These are phyloP conservation scores for Aptenodytes forsteri DNA, from an alignment of 2,113 vertebrate genomes.

Conservation along the genomic window DNA sequence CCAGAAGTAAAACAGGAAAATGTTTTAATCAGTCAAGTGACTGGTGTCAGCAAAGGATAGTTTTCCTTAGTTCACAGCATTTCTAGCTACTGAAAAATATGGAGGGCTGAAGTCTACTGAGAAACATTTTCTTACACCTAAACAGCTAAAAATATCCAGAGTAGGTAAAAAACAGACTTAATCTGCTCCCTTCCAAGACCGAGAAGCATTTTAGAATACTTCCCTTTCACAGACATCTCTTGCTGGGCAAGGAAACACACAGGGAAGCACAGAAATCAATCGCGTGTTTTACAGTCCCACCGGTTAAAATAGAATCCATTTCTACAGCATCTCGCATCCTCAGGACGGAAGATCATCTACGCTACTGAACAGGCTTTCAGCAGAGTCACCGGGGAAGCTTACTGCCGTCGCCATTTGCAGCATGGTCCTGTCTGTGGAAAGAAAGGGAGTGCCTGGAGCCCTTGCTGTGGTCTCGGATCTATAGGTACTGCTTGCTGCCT, in stretches of 20 bases:
- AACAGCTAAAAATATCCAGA: neutral
- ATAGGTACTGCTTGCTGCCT: neutral
- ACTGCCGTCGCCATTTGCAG: neutral
- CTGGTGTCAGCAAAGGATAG: neutral
- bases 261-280: neutral
- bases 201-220: neutral
- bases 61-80: neutral
- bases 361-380: neutral
- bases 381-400: neutral
- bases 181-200: neutral
- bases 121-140: neutral
- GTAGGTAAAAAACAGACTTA: neutral
- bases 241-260: neutral
- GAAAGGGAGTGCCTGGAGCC: neutral
- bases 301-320: neutral
- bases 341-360: neutral
- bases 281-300: neutral
- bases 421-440: rapidly evolving
- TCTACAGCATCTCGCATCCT: neutral
- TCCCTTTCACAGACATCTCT: neutral
- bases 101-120: neutral
- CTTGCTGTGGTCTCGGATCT: neutral
- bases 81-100: neutral
- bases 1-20: neutral
- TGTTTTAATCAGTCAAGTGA: neutral